A percentile compares a stretch with the other conserved stretches of the same genome.
Evolutionary conservation across 2,797 vertebrate genomes (phyloP).

Genomic region (Neosilurus mollespiculum): DNA sequence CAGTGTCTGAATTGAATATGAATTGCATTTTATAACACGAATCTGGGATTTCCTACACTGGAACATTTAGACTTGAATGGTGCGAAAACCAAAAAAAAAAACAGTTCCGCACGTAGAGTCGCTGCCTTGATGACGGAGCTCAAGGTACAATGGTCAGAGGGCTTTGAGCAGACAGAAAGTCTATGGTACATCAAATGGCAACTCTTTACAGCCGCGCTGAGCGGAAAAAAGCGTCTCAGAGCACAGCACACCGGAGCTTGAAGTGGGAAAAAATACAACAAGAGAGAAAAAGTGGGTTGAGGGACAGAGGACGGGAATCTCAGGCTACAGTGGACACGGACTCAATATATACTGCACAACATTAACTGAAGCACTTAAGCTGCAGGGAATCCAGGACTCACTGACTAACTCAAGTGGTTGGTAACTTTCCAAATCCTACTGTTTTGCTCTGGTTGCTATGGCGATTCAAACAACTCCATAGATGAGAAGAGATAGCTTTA

Average conservation of each 20-base stretch:
- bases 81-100: too few species aligned
- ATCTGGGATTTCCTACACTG: too few species aligned
- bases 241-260: not conserved
- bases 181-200: not conserved
- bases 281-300: not conserved
- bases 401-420: not conserved
- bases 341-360: too few species aligned
- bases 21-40: too few species aligned
- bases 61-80: too few species aligned
- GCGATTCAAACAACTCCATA: not conserved
- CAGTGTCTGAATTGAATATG: too few species aligned
- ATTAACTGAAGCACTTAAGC: too few species aligned
- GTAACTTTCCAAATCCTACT: not conserved
- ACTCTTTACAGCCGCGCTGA: too few species aligned
- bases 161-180: not conserved
- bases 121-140: not conserved
- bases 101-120: too few species aligned
- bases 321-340: too few species aligned
- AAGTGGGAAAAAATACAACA: not conserved
- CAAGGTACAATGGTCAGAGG: not conserved
- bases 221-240: not conserved
- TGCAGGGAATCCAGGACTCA: too few species aligned
- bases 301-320: too few species aligned
- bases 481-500: not conserved
- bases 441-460: not conserved